These are phyloP conservation scores for Malaclemys terrapin DNA, from an alignment of 2,113 vertebrate species.

Conservation along the genomic window DNA sequence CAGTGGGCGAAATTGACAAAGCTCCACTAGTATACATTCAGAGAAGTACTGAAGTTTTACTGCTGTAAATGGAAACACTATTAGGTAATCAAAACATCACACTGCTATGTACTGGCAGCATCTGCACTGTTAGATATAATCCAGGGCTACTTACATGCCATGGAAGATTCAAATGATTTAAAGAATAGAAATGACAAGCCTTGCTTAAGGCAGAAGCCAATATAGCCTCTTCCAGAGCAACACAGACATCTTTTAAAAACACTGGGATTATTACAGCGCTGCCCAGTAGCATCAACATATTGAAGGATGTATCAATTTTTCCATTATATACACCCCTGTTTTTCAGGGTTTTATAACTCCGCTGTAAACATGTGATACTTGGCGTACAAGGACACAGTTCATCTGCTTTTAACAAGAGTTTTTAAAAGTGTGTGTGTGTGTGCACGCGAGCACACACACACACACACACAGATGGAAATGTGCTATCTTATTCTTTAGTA, in stretches of 20 bases:
- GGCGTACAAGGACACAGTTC: neutral
- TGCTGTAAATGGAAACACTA: neutral
- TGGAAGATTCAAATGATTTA: neutral
- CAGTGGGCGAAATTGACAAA: neutral
- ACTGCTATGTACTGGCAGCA: neutral
- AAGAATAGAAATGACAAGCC: conserved; percentile 29
- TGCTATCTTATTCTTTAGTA: neutral
- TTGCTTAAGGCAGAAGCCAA: neutral
- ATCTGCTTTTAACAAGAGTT: neutral
- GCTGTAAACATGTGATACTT: neutral
- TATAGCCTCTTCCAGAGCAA: neutral
- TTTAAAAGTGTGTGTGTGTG: neutral
- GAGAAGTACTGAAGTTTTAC: neutral
- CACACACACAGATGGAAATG: neutral
- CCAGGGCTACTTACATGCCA: neutral
- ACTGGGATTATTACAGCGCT: neutral
- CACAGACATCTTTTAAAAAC: neutral
- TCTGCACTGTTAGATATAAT: neutral
- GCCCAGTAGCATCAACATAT: neutral
- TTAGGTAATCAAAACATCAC: neutral
- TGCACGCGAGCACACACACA: rapidly evolving
- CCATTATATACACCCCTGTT: neutral
- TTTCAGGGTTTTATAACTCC: conserved; percentile 7
- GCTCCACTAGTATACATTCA: neutral
- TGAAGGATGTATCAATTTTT: neutral